These are phyloP conservation scores for Halichoerus grypus DNA, from an alignment of 2,113 vertebrate genomes.

Conservation along the genomic window DNA sequence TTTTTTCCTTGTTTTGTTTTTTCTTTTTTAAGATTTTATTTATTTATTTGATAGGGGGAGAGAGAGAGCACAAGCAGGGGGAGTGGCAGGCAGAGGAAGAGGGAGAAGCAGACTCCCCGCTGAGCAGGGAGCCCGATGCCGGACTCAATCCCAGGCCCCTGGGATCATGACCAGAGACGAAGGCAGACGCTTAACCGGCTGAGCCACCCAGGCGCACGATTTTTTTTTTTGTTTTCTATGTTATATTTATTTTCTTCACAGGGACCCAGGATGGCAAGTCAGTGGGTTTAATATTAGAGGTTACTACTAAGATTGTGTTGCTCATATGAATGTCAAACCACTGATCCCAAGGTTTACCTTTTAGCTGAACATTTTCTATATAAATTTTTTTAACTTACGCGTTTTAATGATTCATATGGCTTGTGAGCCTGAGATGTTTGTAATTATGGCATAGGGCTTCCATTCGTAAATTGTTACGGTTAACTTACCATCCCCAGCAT, in stretches of 20 bases:
- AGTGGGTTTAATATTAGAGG: background rate
- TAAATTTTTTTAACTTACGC: background rate
- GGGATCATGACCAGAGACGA: too few relatives aligned
- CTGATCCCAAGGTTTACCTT: background rate
- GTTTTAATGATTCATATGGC: background rate
- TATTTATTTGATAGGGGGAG: too few relatives aligned
- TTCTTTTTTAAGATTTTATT: too few relatives aligned
- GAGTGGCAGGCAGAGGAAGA: too few relatives aligned
- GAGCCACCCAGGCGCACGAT: background rate
- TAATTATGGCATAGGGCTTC: conserved; percentile 44
- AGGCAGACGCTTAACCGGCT: too few relatives aligned
- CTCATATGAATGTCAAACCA: background rate
- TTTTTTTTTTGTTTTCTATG: background rate
- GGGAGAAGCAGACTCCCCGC: too few relatives aligned
- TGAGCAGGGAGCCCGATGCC: too few relatives aligned
- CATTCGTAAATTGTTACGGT: conserved; percentile 8
- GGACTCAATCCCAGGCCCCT: too few relatives aligned
- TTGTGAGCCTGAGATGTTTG: background rate
- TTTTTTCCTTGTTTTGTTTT: background rate
- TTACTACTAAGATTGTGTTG: background rate
- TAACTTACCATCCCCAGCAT: conserved; percentile 32
- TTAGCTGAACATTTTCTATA: background rate
- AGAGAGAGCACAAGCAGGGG: too few relatives aligned
- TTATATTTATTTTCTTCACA: conserved; percentile 5
- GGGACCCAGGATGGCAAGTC: background rate